phyloP scores from a whole-genome alignment of 2,888 invertebrate species.

The Amiota minor region DNA sequence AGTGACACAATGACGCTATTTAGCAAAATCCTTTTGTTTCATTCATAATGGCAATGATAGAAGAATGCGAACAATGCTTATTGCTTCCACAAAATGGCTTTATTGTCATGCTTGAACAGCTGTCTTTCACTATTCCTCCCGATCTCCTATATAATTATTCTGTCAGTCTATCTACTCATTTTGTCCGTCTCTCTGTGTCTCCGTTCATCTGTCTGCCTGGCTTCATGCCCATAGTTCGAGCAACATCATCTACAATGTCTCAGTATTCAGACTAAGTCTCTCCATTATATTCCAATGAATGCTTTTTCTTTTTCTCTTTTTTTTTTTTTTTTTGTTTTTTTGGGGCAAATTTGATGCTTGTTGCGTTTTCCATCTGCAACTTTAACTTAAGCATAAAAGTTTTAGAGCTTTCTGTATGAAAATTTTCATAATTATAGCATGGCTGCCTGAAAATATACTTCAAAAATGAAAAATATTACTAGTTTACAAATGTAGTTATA shows the following conservation, averaged over 20 bases:
- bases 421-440: not conserved
- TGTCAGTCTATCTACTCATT: not conserved
- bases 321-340: slow-evolving; percentile 12
- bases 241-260: too few species aligned
- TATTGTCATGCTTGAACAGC: not conserved
- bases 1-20: slow-evolving; percentile 26
- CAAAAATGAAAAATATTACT: not conserved
- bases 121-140: not conserved
- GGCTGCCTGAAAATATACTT: not conserved
- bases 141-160: not conserved
- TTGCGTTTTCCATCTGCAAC: not conserved
- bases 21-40: slow-evolving; percentile 25
- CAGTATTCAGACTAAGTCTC: too few species aligned
- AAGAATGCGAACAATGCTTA: not conserved
- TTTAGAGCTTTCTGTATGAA: not conserved
- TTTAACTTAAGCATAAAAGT: not conserved
- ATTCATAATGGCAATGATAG: slow-evolving; percentile 7
- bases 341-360: slow-evolving; percentile 12
- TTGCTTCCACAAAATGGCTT: slow-evolving; percentile 23
- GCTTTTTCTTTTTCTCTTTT: not conserved
- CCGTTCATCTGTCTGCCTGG: not conserved
- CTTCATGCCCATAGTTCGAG: not conserved
- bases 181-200: not conserved
- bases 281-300: not conserved
- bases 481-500: not conserved